Percentiles rank a stretch among this genome's conserved stretches.
These are phyloP conservation scores for Porites lutea DNA, from an alignment of 64 coral and sea anemone genomes.

Conservation along the genomic window DNA sequence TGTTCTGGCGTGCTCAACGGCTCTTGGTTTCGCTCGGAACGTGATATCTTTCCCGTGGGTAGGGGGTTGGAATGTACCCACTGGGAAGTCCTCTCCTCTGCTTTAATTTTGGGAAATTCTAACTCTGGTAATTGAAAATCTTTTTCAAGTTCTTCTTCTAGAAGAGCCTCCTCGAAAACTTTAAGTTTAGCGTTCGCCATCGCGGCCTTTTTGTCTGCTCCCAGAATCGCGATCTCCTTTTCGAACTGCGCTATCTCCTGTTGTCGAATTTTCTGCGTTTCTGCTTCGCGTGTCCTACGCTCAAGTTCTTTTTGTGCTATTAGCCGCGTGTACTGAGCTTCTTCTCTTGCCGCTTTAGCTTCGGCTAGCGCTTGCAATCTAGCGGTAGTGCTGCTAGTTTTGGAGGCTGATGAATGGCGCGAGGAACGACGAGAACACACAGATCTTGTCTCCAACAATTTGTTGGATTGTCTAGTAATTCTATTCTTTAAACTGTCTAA, in stretches of 20 bases:
- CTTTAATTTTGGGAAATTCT: constrained; percentile 15
- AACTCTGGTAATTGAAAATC: constrained; percentile 28
- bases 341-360: constrained; percentile 6
- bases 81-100: neutral
- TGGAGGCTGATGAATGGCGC: constrained; percentile 13
- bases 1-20: neutral
- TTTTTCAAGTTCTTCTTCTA: neutral
- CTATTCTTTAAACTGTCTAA: constrained; percentile 55
- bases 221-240: constrained; percentile 14
- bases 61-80: neutral
- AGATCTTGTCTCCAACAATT: constrained; percentile 57
- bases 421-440: constrained; percentile 11
- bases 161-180: neutral
- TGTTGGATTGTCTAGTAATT: constrained; percentile 57
- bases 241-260: constrained; percentile 10
- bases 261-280: constrained; percentile 13
- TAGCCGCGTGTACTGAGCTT: constrained; percentile 13
- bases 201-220: neutral
- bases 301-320: constrained; percentile 12
- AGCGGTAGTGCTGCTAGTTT: neutral
- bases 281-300: neutral
- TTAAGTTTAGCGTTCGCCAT: constrained; percentile 24
- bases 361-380: constrained; percentile 21
- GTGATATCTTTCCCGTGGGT: neutral
- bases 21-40: neutral